Conservation (phyloP, 2,113 vertebrate species). For the Centropus unirufus region DNA sequence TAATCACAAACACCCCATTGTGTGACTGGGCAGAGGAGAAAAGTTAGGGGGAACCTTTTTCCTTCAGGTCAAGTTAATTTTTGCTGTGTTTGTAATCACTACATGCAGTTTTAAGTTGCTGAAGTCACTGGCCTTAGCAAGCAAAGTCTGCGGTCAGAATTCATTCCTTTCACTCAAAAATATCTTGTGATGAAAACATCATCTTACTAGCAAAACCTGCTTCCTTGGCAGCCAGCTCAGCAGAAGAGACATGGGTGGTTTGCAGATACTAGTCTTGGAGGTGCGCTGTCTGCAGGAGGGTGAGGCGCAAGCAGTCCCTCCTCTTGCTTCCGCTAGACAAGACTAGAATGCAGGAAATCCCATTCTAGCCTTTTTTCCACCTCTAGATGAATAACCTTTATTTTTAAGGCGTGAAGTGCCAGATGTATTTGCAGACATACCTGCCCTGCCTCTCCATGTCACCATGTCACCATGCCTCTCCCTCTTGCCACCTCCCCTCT, state of each 20-base stretch:
- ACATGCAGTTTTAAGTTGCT: neutral
- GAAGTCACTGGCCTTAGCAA: neutral
- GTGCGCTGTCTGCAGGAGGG: neutral
- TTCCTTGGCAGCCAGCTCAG: neutral
- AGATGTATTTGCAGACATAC: neutral
- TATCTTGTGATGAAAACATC: neutral
- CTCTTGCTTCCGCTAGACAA: neutral
- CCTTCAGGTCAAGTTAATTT: neutral
- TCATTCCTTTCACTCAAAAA: neutral
- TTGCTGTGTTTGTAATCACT: neutral
- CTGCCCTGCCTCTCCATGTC: neutral
- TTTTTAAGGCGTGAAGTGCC: neutral
- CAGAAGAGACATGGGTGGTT: neutral
- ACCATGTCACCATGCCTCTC: neutral
- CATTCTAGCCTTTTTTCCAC: neutral
- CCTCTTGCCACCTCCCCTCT: neutral
- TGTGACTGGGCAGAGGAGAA: neutral
- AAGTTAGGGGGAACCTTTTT: neutral
- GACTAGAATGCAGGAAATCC: neutral
- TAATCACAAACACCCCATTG: fast-evolving
- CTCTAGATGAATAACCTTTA: neutral
- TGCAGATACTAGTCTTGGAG: neutral
- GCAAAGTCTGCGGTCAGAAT: neutral
- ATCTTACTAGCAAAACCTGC: neutral
- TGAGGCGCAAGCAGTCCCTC: neutral